A percentile compares a stretch with the other conserved stretches of the same genome.
phyloP scores from a whole-genome alignment of 2,888 invertebrate genomes.

The Quadroppia sp. region DNA sequence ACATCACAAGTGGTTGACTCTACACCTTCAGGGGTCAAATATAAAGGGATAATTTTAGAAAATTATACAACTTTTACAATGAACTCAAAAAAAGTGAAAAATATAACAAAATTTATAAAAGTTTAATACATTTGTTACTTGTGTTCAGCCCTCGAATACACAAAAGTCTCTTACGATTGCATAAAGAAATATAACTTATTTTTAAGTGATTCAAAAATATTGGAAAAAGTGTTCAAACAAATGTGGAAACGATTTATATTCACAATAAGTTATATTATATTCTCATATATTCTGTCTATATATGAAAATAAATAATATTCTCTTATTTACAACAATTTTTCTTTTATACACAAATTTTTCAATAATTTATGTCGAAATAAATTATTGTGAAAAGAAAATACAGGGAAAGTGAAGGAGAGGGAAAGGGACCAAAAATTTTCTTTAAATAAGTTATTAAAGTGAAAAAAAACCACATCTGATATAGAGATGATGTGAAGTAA shows the following conservation, averaged over 20 bases:
- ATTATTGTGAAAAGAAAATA: neutral
- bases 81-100: too few relatives aligned
- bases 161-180: too few relatives aligned
- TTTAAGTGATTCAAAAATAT: neutral
- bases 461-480: conserved; percentile 29
- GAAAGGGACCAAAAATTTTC: neutral
- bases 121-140: too few relatives aligned
- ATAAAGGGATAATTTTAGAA: too few relatives aligned
- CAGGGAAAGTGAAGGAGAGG: neutral
- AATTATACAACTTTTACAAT: too few relatives aligned
- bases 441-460: conserved; percentile 31
- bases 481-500: neutral
- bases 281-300: neutral
- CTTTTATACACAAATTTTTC: neutral
- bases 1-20: too few relatives aligned
- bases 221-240: conserved; percentile 8
- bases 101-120: too few relatives aligned
- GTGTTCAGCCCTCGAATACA: too few relatives aligned
- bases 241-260: conserved; percentile 11
- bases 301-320: conserved; percentile 23
- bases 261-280: conserved; percentile 18
- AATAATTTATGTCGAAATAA: conserved; percentile 32
- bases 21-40: too few relatives aligned
- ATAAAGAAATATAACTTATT: neutral
- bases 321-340: conserved; percentile 3